Evolutionary conservation across 2,113 vertebrate species (phyloP), one percentile per base, ranked within the genome.

Genomic region (Tachysurus fulvidraco): DNA sequence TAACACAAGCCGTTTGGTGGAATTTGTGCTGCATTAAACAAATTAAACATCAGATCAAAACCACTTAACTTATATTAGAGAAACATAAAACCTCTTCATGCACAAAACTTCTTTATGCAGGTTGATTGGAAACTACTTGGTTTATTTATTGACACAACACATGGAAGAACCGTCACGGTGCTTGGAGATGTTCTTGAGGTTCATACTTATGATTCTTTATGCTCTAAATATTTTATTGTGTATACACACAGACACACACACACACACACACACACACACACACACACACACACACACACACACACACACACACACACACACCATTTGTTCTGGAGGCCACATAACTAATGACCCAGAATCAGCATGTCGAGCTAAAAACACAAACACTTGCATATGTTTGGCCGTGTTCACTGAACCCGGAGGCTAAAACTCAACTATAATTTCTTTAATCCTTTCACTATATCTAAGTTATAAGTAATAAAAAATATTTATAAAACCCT

Each of bases 131-230:
- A 78, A 65, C 84, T 14, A 52, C 52, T 62, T 14, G 3, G 6
- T 60, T 62, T 85, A 76, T 85, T 85, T 85, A 76, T 85, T 85
- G 74, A 79, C 60, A 85, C 74, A 85, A 85, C 74, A 85, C n/a
- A 59, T 79, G 54, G 14, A 79, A 44, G n/a, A n/a, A n/a, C 74
- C 1, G 74, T 79, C 84, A 85, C 41, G 46, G 28, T 54, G 74
- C 46, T 41, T 54, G 46, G 59, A 64, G n/a, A 52, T 41, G 74
- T 85, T 59, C 74, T 81, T 67, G 44, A 55, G 11, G 60, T 65
- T 65, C 41, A 64, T 64, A 7, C 23, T 54, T 23, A 76, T 16
- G 50, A 44, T 73, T n/a, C 41, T 57, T 79, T 59, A 46, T 52
- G 57, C 59, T 78, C 57, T 21, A 79, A 85, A 78, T 85, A 78